Evolutionary conservation across 2,113 vertebrate species (phyloP), one percentile per base, ranked within the genome.

Genomic region (Apaloderma vittatum): DNA sequence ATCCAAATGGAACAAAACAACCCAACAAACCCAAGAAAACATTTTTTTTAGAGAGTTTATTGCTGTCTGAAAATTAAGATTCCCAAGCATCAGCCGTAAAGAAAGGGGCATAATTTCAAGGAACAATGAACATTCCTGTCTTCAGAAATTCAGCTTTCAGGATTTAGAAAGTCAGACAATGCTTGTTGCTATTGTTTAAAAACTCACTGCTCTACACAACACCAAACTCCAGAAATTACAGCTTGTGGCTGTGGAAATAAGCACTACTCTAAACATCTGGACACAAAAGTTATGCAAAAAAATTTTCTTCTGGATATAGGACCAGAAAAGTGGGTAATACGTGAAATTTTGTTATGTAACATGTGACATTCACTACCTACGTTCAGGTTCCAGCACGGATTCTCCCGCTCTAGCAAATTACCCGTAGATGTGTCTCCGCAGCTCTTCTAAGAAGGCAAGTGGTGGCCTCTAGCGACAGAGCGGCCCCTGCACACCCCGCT

Each of bases 281-380:
- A 27, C 46, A 51, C 43, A 52, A 48, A 40, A 88, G 40, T 29
- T 20, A 76, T 15, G 43, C n/a, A 29, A 68, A 79, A 29, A 14
- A 9, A 16, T 54, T 36, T 57, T 86, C 62, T 43, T 18, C 55
- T 37, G n/a, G 52, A 37, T 71, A 34, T 0, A 58, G 34, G 32
- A 48, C 15, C 45, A 70, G 63, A 23, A 49, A 48, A 88, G 51
- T 9, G 18, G 43, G 66, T 8, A 49, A 30, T 4, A 26, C 0
- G 48, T 37, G 29, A 58, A 1, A 30, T 32, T 37, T 57, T 8
- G 24, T 62, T 61, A 22, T 16, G 58, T 16, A 79, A 62, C 4
- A 7, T 0, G 6, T 3, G 65, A 29, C 1, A 8, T 32, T 5
- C n/a, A 10, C 9, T 30, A 54, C 8, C 22, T 23, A 4, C 2